These are phyloP conservation scores for Zaprionus taronus DNA, from an alignment of 1,140 invertebrate species.

Conservation along the genomic window DNA sequence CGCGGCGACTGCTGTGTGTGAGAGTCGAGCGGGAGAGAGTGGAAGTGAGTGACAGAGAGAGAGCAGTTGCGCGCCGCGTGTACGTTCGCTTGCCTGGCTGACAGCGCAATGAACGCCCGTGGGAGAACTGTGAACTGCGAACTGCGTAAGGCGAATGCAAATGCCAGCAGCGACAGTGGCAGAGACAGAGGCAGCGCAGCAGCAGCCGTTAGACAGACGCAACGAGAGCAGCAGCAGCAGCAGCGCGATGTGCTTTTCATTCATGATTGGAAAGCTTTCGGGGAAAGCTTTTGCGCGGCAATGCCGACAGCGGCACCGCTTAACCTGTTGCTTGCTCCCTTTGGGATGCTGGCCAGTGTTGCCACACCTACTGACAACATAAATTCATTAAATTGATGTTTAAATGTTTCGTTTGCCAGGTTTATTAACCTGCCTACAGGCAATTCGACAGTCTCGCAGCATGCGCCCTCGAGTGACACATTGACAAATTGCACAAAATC, in stretches of 20 bases:
- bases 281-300: constrained; percentile 55
- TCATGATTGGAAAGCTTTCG: constrained; percentile 65
- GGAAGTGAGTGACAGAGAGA: not conserved
- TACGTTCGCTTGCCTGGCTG: constrained; percentile 72
- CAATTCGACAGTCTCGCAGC: constrained; percentile 11
- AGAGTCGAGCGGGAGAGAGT: constrained; percentile 1
- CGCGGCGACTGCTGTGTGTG: not conserved
- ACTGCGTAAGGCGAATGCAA: constrained; percentile 39
- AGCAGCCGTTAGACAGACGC: constrained; percentile 26
- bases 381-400: constrained; percentile 82
- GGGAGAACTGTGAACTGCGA: constrained; percentile 27
- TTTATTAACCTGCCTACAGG: constrained; percentile 46
- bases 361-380: constrained; percentile 58
- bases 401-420: constrained; percentile 49
- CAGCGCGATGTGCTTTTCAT: constrained; percentile 61
- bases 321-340: constrained; percentile 64
- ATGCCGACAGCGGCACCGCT: constrained; percentile 17
- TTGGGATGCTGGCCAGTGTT: constrained; percentile 59
- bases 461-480: constrained; percentile 52
- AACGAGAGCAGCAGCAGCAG: constrained; percentile 32
- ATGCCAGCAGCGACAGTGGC: constrained; percentile 42
- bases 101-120: constrained; percentile 70
- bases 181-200: constrained; percentile 9
- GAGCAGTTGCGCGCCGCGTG: constrained; percentile 52
- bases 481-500: constrained; percentile 67